phyloP scores from a whole-genome alignment of 2,113 vertebrate species.

The Lepidiolamprologus cunningtoni region DNA sequence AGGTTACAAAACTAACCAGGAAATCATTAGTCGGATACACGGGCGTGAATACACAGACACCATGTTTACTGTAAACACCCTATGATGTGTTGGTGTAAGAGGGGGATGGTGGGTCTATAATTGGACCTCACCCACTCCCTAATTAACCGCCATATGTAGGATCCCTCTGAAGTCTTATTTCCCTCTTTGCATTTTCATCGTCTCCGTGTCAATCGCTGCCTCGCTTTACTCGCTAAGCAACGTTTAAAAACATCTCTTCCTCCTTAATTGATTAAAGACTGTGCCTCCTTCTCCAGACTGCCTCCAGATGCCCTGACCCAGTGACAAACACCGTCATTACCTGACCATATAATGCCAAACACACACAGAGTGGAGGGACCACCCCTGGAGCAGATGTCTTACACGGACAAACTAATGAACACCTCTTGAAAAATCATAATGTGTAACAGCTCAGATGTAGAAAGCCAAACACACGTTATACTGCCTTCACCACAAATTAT shows the following conservation, averaged over 20 bases:
- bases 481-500: background rate
- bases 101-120: slow-evolving; percentile 22
- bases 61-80: slow-evolving; percentile 2
- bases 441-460: background rate
- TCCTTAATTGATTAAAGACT: background rate
- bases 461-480: background rate
- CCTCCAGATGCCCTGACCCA: slow-evolving; percentile 11
- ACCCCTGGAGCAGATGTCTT: background rate
- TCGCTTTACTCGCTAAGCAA: background rate
- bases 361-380: background rate
- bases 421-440: background rate
- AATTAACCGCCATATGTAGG: slow-evolving; percentile 28
- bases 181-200: background rate
- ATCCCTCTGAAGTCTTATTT: background rate
- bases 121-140: background rate
- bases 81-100: background rate
- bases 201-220: background rate
- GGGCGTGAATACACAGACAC: background rate
- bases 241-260: background rate
- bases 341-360: background rate
- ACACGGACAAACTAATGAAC: slow-evolving; percentile 7
- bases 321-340: slow-evolving; percentile 19
- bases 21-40: background rate
- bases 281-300: background rate
- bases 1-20: background rate